Percentiles rank a stretch among this genome's conserved stretches.
These are phyloP conservation scores for Distichodus sexfasciatus DNA, from an alignment of 2,797 vertebrate species.

Conservation along the genomic window DNA sequence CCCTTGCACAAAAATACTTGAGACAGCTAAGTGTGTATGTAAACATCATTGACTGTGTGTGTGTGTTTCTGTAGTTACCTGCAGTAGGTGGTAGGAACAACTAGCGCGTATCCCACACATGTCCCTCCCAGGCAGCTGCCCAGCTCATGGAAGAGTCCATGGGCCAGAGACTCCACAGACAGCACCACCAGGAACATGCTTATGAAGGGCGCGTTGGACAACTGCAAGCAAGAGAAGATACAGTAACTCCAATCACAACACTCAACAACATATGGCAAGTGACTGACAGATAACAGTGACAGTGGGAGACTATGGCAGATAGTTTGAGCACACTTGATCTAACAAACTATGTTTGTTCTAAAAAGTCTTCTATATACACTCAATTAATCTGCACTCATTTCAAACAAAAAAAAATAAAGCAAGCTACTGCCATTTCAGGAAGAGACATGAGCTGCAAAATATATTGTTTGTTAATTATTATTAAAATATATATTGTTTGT, in stretches of 20 bases:
- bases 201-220: constrained; percentile 87
- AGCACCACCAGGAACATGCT: constrained; percentile 89
- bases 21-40: too few relatives aligned
- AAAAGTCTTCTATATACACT: too few relatives aligned
- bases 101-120: constrained; percentile 92
- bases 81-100: constrained; percentile 92
- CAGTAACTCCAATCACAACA: background rate
- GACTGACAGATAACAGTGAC: too few relatives aligned
- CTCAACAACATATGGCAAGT: too few relatives aligned
- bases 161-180: constrained; percentile 91
- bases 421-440: background rate
- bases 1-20: too few relatives aligned
- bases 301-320: too few relatives aligned
- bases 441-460: too few relatives aligned
- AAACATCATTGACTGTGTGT: too few relatives aligned
- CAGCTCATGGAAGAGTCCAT: constrained; percentile 91
- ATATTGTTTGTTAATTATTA: too few relatives aligned
- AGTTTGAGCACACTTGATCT: background rate
- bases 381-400: too few relatives aligned
- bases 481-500: too few relatives aligned
- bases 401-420: background rate
- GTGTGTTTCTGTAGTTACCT: constrained; percentile 70
- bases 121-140: constrained; percentile 95
- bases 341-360: too few relatives aligned
- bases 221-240: constrained; percentile 63